Evolutionary conservation across 2,888 invertebrate genomes (phyloP), one percentile per base, ranked within the genome.

Genomic region (Eupithecia pulchellata): DNA sequence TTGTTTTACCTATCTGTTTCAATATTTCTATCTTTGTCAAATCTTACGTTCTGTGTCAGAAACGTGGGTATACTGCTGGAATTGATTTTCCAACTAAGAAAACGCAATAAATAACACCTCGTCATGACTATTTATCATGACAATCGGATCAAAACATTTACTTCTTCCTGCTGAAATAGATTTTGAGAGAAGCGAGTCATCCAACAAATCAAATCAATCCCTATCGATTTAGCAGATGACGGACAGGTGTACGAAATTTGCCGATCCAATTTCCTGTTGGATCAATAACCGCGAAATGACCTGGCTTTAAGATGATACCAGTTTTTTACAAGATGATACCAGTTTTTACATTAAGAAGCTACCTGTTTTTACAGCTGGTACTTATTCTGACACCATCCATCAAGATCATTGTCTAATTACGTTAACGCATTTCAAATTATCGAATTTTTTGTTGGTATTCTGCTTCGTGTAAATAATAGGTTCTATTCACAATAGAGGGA

Each of bases 401-500:
- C 89, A 89, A 81, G 82, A 85, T 86, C 83, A 81, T n/a, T 75
- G 78, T 81, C 81, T 81, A 84, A 87, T 87, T 86, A 85, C 79
- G 80, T 82, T 84, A 82, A 83, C 81, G 79, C 79, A 84, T 81
- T 84, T 83, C 78, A 81, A 85, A 86, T 86, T 82, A 80, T 77
- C 75, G 42, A 63, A 36, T 81, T 82, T 82, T 81, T 79, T 82
- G 74, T 82, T 6, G 34, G 32, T 34, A 25, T 61, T 61, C 29
- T 20, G 30, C 25, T 14, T 65, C 34, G 27, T 32, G 29, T 34
- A 39, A 30, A 47, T 9, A 34, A 66, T 36, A 61, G 30, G 36
- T 13, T n/a, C 58, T 42, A 20, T 29, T 39, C 55, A 55, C 36
- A 71, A 20, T 36, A 55, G 64, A 32, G 5, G 11, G 4, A 27